Base-by-base conservation (phyloP, 64 coral and sea anemone genomes). In the Montipora sp. region DNA sequence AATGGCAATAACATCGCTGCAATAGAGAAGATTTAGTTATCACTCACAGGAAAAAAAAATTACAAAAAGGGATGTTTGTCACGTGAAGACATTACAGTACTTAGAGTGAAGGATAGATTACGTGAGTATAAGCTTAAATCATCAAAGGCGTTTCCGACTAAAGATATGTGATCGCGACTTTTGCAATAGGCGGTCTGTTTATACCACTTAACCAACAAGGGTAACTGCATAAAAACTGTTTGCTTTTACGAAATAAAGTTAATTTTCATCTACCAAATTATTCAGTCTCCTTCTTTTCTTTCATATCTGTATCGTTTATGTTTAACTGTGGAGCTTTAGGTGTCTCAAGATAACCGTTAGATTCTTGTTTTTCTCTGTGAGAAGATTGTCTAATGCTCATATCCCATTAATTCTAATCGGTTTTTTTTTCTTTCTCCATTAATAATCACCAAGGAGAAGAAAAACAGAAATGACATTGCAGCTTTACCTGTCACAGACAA, bases 21-120 rank as follows among this genome's bases (percentile, higher is more conserved):
- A 93, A 90, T 53, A 91, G 87, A 22, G 67, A 84, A 82, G 59
- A 90, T 75, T 73, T 87, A 3, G 80, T 65, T 61, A 43, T 24
- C 53, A 18, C 57, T 21, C 19, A 15, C 8, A 8, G 59, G 22
- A 61, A 65, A 82, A 9, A 57, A 23, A 12, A 15, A 10, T 15
- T 11, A 3, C 60, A 63, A 63, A 63, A 57, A 8, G 11, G 60
- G 14, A 55, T 55, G 0, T 12, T 63, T 63, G 14, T 12, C 60
- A 63, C 14, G 13, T 12, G 60, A 14, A 16, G 60, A 63, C 5
- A 60, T 36, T 36, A 36, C 36, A 2, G 9, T 12, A 21, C 78
- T 50, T 24, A 51, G 1, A 58, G 16, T 59, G 5, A 57, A 13
- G 44, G 22, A n/a, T 47, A 48, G 20, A n/a, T 9, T 80, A 59